phyloP scores from a whole-genome alignment of 1,140 invertebrate genomes.

The Saccostrea glomerata region DNA sequence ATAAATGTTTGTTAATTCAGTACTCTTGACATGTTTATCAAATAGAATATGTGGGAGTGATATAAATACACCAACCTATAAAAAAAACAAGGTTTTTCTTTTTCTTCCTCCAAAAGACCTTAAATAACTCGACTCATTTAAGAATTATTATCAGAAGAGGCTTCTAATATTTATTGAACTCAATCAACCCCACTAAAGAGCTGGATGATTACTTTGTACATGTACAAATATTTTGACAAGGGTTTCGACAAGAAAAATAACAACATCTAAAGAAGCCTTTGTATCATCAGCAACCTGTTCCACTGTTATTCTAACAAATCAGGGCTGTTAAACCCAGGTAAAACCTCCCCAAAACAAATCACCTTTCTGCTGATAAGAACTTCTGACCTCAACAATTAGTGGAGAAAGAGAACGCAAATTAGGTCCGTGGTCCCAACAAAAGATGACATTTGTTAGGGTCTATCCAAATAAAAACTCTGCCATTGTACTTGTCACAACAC shows the following conservation, averaged over 20 bases:
- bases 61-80: too few relatives aligned
- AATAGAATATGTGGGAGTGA: too few relatives aligned
- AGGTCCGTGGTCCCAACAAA: neutral
- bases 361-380: constrained; percentile 17
- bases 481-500: constrained; percentile 1
- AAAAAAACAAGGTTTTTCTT: too few relatives aligned
- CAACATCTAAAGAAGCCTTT: constrained; percentile 2
- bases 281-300: constrained; percentile 23
- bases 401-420: neutral
- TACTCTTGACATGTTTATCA: too few relatives aligned
- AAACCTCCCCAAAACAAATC: constrained; percentile 24
- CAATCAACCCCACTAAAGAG: neutral
- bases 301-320: neutral
- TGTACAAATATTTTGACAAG: constrained; percentile 6
- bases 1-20: neutral
- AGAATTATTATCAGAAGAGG: neutral
- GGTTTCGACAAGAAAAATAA: neutral
- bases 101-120: too few relatives aligned
- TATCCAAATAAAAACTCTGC: constrained; percentile 7
- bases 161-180: constrained; percentile 5
- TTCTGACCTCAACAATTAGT: constrained; percentile 17
- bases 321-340: neutral
- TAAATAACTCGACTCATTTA: too few relatives aligned
- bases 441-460: constrained; percentile 21
- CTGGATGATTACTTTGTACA: neutral